These are phyloP conservation scores for Lophius piscatorius DNA, from an alignment of 2,113 vertebrate genomes.

Conservation along the genomic window DNA sequence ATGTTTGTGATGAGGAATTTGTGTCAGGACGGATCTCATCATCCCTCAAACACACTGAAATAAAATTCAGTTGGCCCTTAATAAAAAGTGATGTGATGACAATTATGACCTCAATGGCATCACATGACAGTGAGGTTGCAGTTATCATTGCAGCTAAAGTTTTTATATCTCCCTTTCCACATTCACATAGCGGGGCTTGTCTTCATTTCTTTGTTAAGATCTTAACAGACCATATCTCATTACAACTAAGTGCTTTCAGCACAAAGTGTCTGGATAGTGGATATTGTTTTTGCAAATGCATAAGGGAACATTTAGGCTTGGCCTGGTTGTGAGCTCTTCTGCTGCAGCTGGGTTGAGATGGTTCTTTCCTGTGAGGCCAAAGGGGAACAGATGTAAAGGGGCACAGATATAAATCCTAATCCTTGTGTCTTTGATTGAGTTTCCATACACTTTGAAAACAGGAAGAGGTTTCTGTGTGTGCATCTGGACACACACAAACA, in stretches of 20 bases:
- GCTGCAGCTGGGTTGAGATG: conserved; percentile 74
- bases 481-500: conserved; percentile 14
- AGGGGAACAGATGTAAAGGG: conserved; percentile 78
- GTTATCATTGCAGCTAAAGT: not conserved
- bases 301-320: conserved; percentile 66
- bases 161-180: conserved; percentile 13
- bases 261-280: conserved; percentile 63
- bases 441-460: conserved; percentile 78
- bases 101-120: not conserved
- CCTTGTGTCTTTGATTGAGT: conserved; percentile 79
- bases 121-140: not conserved
- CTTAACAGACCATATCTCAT: conserved; percentile 63
- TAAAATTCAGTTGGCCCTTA: too few relatives aligned
- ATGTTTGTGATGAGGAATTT: not conserved
- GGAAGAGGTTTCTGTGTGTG: conserved; percentile 70
- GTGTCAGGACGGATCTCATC: not conserved
- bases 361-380: conserved; percentile 73
- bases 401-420: conserved; percentile 81
- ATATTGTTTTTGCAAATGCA: conserved; percentile 74
- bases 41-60: too few relatives aligned
- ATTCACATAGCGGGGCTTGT: conserved; percentile 39
- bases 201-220: conserved; percentile 58
- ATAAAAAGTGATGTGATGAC: too few relatives aligned
- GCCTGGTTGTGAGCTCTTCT: conserved; percentile 67
- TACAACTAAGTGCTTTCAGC: conserved; percentile 66